Evolutionary conservation across 2,113 vertebrate genomes (phyloP), one percentile per base, ranked within the genome.

Genomic region (Oenanthe oenanthe): DNA sequence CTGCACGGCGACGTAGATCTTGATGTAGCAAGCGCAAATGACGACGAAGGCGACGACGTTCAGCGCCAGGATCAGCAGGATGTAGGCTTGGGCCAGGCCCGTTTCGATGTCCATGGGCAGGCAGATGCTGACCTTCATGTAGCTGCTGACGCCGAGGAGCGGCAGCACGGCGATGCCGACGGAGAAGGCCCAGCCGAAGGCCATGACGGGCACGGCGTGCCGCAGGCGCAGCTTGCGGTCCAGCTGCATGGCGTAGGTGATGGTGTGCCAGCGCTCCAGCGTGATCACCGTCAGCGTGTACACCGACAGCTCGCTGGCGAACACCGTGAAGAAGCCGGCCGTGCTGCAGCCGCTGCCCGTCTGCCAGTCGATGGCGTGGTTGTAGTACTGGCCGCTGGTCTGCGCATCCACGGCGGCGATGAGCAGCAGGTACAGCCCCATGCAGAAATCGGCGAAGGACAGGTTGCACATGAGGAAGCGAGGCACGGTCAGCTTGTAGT

Each of bases 381-480:
- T 99, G 89, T 99, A 98, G 96, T 99, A 99, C 83, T 99, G 98
- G 1, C 98, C 98, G 4, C 96, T 98, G 6, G 99, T 99, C 84
- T 97, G 97, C 63, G 96, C 95, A 17, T 99, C 99, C 26, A 99
- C 98, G 1, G 98, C 97, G 40, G 99, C 99, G 1, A 99, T 99
- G n/a, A 99, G 98, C 93, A 99, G 97, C 79, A 99, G 96, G 56
- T 99, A 99, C 17, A 99, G 95, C 3, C 99, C 99, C 99, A 99
- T 99, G 97, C 99, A 99, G 7, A 99, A 98, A 80, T 99, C 99
- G 0, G 99, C 99, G 10, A 99, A 98, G 78, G 98, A 98, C 74
- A 99, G 97, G 95, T 99, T 99, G 89, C 99, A 99, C 98, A 99
- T 99, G 67, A 99, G 99, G 77, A 99, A 99, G 56, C 98, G 98